A percentile compares a stretch with the other conserved stretches of the same genome.
These are phyloP conservation scores for Macroglossus sobrinus DNA, from an alignment of 2,113 vertebrate species.

Conservation along the genomic window DNA sequence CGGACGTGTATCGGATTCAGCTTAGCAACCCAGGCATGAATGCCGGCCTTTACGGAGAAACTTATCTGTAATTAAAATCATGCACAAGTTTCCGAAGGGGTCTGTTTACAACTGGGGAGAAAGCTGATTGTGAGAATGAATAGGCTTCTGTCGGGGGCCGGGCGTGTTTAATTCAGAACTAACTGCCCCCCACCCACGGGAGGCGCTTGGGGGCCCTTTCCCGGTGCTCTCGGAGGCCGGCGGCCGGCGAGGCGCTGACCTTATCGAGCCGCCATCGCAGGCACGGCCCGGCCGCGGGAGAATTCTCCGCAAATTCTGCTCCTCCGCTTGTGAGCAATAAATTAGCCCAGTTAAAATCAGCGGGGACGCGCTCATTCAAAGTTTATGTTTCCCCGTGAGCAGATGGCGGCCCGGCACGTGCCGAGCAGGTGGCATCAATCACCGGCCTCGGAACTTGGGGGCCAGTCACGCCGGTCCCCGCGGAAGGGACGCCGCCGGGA, in stretches of 20 bases:
- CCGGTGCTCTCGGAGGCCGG: not conserved
- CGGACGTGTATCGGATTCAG: slow-evolving; percentile 96
- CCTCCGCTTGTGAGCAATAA: slow-evolving; percentile 39
- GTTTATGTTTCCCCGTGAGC: slow-evolving; percentile 52
- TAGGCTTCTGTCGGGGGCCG: slow-evolving; percentile 67
- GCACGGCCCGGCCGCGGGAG: not conserved
- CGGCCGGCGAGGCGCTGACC: not conserved
- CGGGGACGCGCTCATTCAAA: slow-evolving; percentile 47
- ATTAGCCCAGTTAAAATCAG: slow-evolving; percentile 75
- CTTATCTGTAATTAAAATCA: slow-evolving; percentile 99
- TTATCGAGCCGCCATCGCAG: not conserved
- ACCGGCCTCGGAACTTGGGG: slow-evolving; percentile 60
- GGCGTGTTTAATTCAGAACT: slow-evolving; percentile 70
- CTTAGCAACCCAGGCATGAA: slow-evolving; percentile 93
- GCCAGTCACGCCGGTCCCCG: slow-evolving; percentile 64
- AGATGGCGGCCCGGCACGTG: slow-evolving; percentile 65
- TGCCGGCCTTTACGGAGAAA: slow-evolving; percentile 89
- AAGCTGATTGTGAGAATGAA: slow-evolving; percentile 81
- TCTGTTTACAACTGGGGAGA: slow-evolving; percentile 82
- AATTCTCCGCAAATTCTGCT: not conserved
- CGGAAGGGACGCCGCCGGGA: slow-evolving; percentile 48
- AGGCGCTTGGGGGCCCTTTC: not conserved
- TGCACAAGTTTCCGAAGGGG: slow-evolving; percentile 87
- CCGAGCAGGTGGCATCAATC: slow-evolving; percentile 65
- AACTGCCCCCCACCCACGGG: slow-evolving; percentile 51